phyloP scores from a whole-genome alignment of 2,797 vertebrate species.

The Danio kyathit region DNA sequence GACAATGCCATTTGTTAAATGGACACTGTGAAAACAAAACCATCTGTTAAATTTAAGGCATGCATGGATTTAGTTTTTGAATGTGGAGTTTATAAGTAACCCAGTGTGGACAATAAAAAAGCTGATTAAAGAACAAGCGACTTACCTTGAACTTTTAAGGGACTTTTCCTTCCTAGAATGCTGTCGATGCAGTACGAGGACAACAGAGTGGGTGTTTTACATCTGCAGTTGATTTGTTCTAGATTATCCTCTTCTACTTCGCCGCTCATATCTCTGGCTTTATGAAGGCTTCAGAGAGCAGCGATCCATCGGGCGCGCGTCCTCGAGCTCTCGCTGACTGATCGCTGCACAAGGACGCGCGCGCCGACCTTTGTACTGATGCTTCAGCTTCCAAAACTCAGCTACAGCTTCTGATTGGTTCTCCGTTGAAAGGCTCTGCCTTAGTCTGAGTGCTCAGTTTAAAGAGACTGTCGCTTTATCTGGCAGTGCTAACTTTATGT shows the following conservation, averaged over 20 bases:
- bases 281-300: constrained; percentile 25
- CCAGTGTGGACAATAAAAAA: not conserved
- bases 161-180: constrained; percentile 82
- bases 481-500: not conserved
- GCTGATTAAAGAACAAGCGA: not conserved
- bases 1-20: not conserved
- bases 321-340: not conserved
- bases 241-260: constrained; percentile 79
- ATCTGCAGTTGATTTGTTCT: constrained; percentile 82
- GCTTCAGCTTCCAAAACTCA: constrained; percentile 54
- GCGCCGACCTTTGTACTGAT: constrained; percentile 55
- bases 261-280: constrained; percentile 76
- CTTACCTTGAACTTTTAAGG: constrained; percentile 78
- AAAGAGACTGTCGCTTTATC: not conserved
- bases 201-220: constrained; percentile 84
- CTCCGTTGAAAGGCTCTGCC: constrained; percentile 24
- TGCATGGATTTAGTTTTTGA: not conserved
- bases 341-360: not conserved
- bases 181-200: constrained; percentile 90
- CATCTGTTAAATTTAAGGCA: not conserved
- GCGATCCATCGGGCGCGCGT: constrained; percentile 14
- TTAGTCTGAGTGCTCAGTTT: not conserved
- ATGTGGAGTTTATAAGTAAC: not conserved
- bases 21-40: too few species aligned
- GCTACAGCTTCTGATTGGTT: constrained; percentile 57